A percentile compares a stretch with the other conserved stretches of the same genome.
These are phyloP conservation scores for Chrysomela aeneicollis DNA, from an alignment of 2,888 invertebrate genomes.

Conservation along the genomic window DNA sequence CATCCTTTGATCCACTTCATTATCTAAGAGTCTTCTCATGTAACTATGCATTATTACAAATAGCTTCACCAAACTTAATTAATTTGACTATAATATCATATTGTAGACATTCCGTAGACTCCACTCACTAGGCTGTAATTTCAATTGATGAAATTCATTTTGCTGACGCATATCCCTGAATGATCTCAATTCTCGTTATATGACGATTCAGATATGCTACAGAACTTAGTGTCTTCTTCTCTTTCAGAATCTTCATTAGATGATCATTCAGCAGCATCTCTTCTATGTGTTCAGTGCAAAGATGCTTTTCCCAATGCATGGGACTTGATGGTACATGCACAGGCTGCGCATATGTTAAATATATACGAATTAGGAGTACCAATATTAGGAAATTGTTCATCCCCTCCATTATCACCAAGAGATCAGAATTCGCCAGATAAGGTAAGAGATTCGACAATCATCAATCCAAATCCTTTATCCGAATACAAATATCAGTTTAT, in stretches of 20 bases:
- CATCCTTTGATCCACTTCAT: slow-evolving; percentile 32
- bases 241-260: slow-evolving; percentile 55
- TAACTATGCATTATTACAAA: slow-evolving; percentile 16
- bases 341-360: slow-evolving; percentile 73
- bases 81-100: too few relatives aligned
- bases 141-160: too few relatives aligned
- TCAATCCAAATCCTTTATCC: too few relatives aligned
- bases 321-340: slow-evolving; percentile 75
- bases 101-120: too few relatives aligned
- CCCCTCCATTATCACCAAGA: slow-evolving; percentile 57
- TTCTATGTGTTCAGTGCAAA: slow-evolving; percentile 73
- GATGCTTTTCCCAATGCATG: slow-evolving; percentile 72
- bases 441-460: slow-evolving; percentile 45
- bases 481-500: too few relatives aligned
- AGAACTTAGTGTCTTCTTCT: slow-evolving; percentile 12
- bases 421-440: slow-evolving; percentile 57
- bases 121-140: too few relatives aligned
- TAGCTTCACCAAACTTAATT: too few relatives aligned
- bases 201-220: too few relatives aligned
- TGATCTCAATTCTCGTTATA: too few relatives aligned
- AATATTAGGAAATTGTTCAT: slow-evolving; percentile 55
- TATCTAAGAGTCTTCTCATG: slow-evolving; percentile 35
- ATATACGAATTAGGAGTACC: slow-evolving; percentile 70
- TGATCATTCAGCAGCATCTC: slow-evolving; percentile 61
- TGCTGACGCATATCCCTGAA: too few relatives aligned